A percentile compares a stretch with the other conserved stretches of the same genome.
Conservation (phyloP, 2,113 vertebrate species). For the Oncorhynchus kisutch region DNA sequence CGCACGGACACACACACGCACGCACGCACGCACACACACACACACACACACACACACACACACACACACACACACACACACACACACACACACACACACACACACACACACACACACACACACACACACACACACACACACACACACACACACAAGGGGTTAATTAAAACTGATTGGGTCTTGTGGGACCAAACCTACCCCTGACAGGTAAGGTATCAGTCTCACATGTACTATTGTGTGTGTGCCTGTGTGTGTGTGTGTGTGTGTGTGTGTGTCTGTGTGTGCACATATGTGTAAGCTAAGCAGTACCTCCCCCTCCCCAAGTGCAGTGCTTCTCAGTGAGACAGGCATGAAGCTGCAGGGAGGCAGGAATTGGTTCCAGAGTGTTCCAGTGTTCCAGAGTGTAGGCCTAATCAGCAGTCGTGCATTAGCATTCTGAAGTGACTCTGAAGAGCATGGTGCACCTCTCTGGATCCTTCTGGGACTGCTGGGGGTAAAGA, state of each 20-base stretch:
- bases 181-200: conserved; percentile 73
- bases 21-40: neutral
- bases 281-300: conserved; percentile 17
- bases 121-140: neutral
- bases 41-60: neutral
- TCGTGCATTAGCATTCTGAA: conserved; percentile 20
- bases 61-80: neutral
- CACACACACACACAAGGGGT: conserved; percentile 53
- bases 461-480: too few species aligned
- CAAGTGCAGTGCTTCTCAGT: neutral
- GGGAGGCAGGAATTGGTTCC: too few species aligned
- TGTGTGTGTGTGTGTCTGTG: neutral
- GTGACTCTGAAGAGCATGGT: too few species aligned
- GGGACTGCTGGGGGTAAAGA: conserved; percentile 46
- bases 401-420: conserved; percentile 54
- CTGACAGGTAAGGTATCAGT: conserved; percentile 70
- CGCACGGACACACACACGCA: neutral
- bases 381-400: conserved; percentile 48
- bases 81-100: neutral
- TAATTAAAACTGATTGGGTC: conserved; percentile 83
- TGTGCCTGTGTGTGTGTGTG: conserved; percentile 35
- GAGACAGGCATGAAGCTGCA: too few species aligned
- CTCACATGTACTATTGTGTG: conserved; percentile 32
- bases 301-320: too few species aligned
- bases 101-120: conserved; percentile 6